Percentiles rank a stretch among this genome's conserved stretches.
Evolutionary conservation across 2,113 vertebrate species (phyloP).

Genomic region (Grammomys surdaster): DNA sequence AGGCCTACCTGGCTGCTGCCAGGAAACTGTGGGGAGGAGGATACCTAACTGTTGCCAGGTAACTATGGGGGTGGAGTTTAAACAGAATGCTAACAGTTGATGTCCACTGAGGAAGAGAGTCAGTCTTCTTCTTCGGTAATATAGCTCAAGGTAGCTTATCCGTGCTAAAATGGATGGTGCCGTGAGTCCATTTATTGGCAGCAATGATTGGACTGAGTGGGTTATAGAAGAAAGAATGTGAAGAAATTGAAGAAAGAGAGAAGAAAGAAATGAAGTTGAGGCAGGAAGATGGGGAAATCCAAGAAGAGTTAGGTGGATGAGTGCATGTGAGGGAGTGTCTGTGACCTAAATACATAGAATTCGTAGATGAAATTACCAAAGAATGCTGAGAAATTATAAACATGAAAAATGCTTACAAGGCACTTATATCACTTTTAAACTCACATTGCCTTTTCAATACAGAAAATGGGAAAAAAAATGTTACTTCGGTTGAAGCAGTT

Average conservation of each 20-base stretch:
- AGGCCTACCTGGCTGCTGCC: too few relatives aligned
- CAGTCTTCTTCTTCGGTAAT: background rate
- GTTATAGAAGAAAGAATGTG: background rate
- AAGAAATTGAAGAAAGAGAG: background rate
- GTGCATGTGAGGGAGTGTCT: too few relatives aligned
- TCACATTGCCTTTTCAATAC: background rate
- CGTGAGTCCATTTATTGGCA: background rate
- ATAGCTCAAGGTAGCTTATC: background rate
- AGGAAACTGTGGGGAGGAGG: too few relatives aligned
- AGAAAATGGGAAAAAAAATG: background rate
- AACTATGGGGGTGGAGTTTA: too few relatives aligned
- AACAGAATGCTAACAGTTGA: background rate
- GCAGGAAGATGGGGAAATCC: background rate
- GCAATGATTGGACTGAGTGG: too few relatives aligned
- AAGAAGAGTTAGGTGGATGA: background rate
- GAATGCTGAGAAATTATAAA: background rate
- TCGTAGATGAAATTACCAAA: background rate
- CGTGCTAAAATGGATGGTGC: background rate
- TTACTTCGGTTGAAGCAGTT: background rate
- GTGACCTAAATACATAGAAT: background rate
- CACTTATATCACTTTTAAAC: background rate
- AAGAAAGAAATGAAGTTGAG: background rate
- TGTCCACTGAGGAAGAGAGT: background rate
- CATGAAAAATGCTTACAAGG: background rate
- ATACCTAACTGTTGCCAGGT: too few relatives aligned